Evolutionary conservation across 2,888 invertebrate species (phyloP).

Genomic region (Torymus texanus): DNA sequence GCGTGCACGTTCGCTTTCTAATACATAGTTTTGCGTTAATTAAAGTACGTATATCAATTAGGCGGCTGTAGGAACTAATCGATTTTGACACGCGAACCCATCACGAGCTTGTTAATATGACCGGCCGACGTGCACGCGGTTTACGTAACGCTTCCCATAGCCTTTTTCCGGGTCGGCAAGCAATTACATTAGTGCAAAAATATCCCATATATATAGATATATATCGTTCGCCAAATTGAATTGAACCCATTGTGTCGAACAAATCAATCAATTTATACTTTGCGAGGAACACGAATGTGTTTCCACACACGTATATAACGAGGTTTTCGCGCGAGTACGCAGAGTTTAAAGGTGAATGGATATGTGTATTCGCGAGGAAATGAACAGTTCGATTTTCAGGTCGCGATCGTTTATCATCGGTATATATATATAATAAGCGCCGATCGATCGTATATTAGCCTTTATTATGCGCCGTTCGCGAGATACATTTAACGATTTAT

Average conservation of each 20-base stretch:
- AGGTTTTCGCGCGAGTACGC: no score
- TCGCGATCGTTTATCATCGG: conserved; percentile 36
- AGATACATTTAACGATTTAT: conserved; percentile 28
- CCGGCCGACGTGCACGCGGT: no score
- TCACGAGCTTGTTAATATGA: no score
- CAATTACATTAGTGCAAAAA: no score
- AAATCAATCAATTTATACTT: conserved; percentile 22
- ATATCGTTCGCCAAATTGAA: conserved; percentile 20
- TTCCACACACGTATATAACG: no score
- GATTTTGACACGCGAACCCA: neutral
- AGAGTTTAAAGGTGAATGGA: neutral
- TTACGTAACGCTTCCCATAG: no score
- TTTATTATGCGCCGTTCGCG: neutral
- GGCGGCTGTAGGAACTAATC: conserved; percentile 7
- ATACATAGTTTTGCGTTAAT: neutral
- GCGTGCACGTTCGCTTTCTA: neutral
- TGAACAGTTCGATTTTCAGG: conserved; percentile 28
- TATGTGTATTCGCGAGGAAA: neutral
- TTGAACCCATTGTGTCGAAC: conserved; percentile 28
- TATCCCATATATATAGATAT: no score
- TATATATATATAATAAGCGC: neutral
- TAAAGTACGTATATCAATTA: no score
- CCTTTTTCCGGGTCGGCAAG: no score
- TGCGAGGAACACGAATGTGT: neutral
- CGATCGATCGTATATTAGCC: neutral